Percentiles rank a stretch among this genome's conserved stretches.
phyloP scores from a whole-genome alignment of 2,888 invertebrate genomes.

The Oscheius sp. region DNA sequence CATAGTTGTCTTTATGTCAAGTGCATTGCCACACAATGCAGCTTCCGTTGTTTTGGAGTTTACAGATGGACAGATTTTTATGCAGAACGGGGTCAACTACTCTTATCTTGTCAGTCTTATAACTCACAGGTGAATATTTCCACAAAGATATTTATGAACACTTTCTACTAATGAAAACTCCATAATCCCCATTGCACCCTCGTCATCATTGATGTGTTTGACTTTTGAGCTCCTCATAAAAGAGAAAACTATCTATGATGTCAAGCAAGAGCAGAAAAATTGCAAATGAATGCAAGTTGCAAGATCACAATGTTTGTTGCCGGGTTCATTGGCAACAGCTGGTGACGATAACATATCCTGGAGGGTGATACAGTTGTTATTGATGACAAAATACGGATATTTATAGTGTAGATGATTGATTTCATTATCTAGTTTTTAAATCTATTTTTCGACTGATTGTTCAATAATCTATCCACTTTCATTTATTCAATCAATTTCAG shows the following conservation, averaged over 20 bases:
- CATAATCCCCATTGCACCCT: too few species aligned
- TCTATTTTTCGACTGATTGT: too few species aligned
- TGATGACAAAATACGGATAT: too few species aligned
- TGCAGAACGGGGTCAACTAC: conserved; percentile 14
- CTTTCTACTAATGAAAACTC: not conserved
- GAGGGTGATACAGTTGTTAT: too few species aligned
- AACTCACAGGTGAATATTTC: conserved; percentile 33
- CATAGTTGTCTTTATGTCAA: conserved; percentile 28
- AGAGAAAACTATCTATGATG: too few species aligned
- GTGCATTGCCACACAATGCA: conserved; percentile 28
- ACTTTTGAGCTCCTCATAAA: too few species aligned
- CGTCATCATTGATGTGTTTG: too few species aligned
- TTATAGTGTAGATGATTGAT: too few species aligned
- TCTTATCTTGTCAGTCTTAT: conserved; percentile 29
- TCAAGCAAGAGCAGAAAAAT: not conserved
- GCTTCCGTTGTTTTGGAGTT: conserved; percentile 28
- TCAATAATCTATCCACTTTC: not conserved
- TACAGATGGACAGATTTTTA: conserved; percentile 27
- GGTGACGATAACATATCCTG: too few species aligned
- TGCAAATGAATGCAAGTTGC: not conserved
- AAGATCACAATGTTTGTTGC: too few species aligned
- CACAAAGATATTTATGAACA: not conserved
- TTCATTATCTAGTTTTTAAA: too few species aligned
- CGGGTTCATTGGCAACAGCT: too few species aligned
- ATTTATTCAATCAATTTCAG: not conserved